Percentiles rank a stretch among this genome's conserved stretches.
Conservation (phyloP, 2,888 invertebrate species). For the Epicampocera succincta region DNA sequence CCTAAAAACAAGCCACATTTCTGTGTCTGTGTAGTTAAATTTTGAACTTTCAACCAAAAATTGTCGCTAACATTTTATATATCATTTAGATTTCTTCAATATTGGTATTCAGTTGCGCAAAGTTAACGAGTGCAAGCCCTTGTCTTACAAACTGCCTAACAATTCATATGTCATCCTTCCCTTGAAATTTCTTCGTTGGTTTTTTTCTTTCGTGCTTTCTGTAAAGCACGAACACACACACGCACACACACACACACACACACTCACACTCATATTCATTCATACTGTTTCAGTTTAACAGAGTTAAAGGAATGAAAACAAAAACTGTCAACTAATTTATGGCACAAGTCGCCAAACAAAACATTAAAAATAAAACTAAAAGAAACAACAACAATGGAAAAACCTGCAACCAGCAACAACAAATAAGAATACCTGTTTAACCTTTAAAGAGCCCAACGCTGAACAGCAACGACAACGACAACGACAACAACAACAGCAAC, state of each 20-base stretch:
- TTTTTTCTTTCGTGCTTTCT: constrained; percentile 1
- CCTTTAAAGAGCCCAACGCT: constrained; percentile 61
- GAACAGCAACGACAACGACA: background rate
- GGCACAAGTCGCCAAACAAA: constrained; percentile 80
- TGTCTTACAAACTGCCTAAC: no score
- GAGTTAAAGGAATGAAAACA: constrained; percentile 32
- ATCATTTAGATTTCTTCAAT: no score
- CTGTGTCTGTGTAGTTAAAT: no score
- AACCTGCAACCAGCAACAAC: constrained; percentile 62
- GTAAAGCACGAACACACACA: background rate
- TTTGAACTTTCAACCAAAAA: no score
- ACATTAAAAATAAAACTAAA: constrained; percentile 74
- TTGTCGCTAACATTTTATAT: no score
- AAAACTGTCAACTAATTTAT: constrained; percentile 79
- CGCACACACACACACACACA: no score
- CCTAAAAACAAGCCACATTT: no score
- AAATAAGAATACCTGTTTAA: constrained; percentile 67
- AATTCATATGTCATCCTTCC: constrained; percentile 14
- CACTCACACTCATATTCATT: background rate
- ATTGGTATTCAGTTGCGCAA: no score
- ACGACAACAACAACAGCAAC: background rate
- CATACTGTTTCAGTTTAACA: constrained; percentile 27
- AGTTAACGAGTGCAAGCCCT: no score
- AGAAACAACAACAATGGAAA: constrained; percentile 52
- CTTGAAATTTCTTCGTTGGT: constrained; percentile 1